phyloP scores from a whole-genome alignment of 1,140 invertebrate genomes.

The Antheraea mylitta region DNA sequence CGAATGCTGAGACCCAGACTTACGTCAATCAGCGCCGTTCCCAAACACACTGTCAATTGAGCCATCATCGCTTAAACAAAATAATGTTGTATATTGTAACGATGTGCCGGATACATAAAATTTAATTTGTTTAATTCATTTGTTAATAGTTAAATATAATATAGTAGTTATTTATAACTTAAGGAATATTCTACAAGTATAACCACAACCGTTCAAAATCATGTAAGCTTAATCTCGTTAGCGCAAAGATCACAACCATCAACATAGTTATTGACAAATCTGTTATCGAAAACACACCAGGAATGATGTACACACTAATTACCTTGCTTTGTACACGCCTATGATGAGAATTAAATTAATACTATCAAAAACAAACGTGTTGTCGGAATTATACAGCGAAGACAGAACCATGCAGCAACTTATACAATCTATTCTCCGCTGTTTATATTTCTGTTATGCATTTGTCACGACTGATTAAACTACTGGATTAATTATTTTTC shows the following conservation, averaged over 20 bases:
- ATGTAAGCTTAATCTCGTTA: not conserved
- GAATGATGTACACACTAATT: constrained; percentile 42
- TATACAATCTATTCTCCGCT: too few relatives aligned
- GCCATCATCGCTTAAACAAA: too few relatives aligned
- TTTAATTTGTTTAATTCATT: not conserved
- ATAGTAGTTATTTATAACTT: not conserved
- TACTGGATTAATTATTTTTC: too few relatives aligned
- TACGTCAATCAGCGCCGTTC: too few relatives aligned
- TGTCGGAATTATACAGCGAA: not conserved
- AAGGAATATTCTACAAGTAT: not conserved
- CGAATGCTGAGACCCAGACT: too few relatives aligned
- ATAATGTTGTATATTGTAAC: too few relatives aligned
- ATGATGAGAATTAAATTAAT: constrained; percentile 65
- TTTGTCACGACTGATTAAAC: too few relatives aligned
- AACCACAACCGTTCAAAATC: not conserved
- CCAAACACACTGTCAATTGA: too few relatives aligned
- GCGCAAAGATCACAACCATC: not conserved
- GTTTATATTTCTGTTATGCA: too few relatives aligned
- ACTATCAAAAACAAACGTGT: constrained; percentile 53
- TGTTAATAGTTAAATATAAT: not conserved
- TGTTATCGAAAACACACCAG: constrained; percentile 44
- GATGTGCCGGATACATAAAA: too few relatives aligned
- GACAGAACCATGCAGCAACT: too few relatives aligned
- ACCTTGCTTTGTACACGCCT: constrained; percentile 46
- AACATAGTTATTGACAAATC: not conserved